Evolutionary conservation across 2,113 vertebrate species (phyloP).

Genomic region (Oryzias javanicus): DNA sequence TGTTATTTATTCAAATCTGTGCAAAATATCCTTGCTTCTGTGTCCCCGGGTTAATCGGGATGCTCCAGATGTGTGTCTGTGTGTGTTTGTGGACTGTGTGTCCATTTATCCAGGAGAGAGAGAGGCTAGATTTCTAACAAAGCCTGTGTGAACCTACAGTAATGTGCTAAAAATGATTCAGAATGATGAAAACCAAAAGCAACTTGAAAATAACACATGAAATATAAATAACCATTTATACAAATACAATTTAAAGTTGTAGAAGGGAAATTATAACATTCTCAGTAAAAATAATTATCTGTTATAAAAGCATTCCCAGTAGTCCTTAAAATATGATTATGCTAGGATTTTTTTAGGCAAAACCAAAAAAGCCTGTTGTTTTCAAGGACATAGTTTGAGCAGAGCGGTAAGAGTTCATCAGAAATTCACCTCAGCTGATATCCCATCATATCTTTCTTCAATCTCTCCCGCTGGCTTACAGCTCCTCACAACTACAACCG

Average conservation of each 20-base stretch:
- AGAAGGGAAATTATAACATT: neutral
- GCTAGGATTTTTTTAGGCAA: no score
- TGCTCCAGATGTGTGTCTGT: conserved; percentile 40
- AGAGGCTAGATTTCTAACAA: conserved; percentile 45
- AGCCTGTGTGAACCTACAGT: conserved; percentile 38
- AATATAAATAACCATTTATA: neutral
- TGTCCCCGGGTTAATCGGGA: conserved; percentile 23
- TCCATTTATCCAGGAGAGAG: conserved; percentile 32
- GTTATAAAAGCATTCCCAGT: no score
- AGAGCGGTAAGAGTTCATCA: no score
- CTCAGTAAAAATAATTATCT: no score
- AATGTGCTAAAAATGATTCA: conserved; percentile 30
- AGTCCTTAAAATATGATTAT: no score
- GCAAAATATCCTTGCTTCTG: neutral
- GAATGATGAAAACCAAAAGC: conserved; percentile 17
- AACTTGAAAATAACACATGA: conserved; percentile 13
- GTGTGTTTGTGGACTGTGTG: conserved; percentile 34
- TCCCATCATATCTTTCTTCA: no score
- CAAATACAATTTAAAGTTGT: neutral
- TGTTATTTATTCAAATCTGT: conserved; percentile 30
- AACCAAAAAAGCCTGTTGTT: no score
- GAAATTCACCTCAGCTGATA: no score
- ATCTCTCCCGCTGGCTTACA: no score
- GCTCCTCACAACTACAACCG: no score
- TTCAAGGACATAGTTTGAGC: no score